These are phyloP conservation scores for Lithobates sylvaticus DNA, from an alignment of 2,797 vertebrate species.

Conservation along the genomic window DNA sequence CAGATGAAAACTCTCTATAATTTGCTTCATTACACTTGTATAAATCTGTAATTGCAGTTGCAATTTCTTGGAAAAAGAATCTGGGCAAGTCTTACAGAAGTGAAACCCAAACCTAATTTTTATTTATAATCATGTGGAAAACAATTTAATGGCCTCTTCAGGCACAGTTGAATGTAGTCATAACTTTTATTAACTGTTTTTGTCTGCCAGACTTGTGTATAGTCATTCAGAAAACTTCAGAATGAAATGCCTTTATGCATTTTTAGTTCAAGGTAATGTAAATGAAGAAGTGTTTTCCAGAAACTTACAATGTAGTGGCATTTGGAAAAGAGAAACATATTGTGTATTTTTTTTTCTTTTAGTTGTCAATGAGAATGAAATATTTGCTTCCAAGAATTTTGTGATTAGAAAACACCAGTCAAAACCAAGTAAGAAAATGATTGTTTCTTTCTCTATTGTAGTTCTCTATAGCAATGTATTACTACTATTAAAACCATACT, in stretches of 20 bases:
- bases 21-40: slow-evolving; percentile 9
- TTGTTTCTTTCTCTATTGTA: neutral
- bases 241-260: slow-evolving; percentile 30
- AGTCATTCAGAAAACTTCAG: slow-evolving; percentile 28
- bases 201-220: slow-evolving; percentile 50
- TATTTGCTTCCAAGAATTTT: neutral
- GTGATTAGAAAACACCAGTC: slow-evolving; percentile 20
- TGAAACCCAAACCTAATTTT: slow-evolving; percentile 49
- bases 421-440: neutral
- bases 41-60: slow-evolving; percentile 11
- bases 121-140: slow-evolving; percentile 56
- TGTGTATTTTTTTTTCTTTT: neutral
- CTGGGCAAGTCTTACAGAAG: slow-evolving; percentile 41
- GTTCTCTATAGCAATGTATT: neutral
- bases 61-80: slow-evolving; percentile 26
- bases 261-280: slow-evolving; percentile 51
- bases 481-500: too few relatives aligned
- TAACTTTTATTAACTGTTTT: slow-evolving; percentile 58
- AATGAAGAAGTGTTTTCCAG: slow-evolving; percentile 45
- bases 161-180: slow-evolving; percentile 52
- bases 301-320: slow-evolving; percentile 19
- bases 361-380: neutral
- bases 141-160: slow-evolving; percentile 45
- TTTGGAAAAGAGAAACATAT: neutral
- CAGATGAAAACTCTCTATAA: neutral